Conservation (phyloP, 2,888 invertebrate genomes). For the Agrypnus murinus region DNA sequence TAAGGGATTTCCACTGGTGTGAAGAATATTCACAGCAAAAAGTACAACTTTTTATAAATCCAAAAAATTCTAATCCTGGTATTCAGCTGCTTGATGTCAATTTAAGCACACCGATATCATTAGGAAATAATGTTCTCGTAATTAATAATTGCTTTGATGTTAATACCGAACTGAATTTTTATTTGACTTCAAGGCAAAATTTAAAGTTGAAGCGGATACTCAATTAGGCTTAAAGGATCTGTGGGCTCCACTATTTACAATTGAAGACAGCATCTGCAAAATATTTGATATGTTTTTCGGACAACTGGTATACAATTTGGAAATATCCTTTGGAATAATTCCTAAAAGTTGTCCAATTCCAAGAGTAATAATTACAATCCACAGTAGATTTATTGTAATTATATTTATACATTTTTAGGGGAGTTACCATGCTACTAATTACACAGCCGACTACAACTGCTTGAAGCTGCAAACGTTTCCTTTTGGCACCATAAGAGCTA, state of each 20-base stretch:
- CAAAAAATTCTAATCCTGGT: background rate
- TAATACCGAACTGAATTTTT: background rate
- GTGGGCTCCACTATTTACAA: background rate
- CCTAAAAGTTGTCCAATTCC: too few species aligned
- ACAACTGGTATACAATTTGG: background rate
- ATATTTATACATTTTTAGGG: background rate
- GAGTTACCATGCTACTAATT: background rate
- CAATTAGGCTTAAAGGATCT: background rate
- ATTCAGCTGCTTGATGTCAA: background rate
- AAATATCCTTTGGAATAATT: background rate
- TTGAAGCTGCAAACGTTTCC: background rate
- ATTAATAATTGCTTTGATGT: background rate
- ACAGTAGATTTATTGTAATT: background rate
- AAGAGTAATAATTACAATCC: background rate
- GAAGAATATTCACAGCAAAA: background rate
- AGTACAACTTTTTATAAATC: background rate
- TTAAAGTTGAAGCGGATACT: background rate
- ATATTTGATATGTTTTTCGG: too few species aligned
- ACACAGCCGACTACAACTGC: background rate
- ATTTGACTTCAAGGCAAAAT: background rate
- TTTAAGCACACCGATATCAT: background rate
- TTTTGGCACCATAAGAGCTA: background rate
- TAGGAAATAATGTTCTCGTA: background rate
- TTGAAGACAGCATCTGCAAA: too few species aligned
- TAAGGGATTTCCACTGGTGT: background rate